Conservation (phyloP, 2,113 vertebrate genomes). For the Crocuta crocuta region DNA sequence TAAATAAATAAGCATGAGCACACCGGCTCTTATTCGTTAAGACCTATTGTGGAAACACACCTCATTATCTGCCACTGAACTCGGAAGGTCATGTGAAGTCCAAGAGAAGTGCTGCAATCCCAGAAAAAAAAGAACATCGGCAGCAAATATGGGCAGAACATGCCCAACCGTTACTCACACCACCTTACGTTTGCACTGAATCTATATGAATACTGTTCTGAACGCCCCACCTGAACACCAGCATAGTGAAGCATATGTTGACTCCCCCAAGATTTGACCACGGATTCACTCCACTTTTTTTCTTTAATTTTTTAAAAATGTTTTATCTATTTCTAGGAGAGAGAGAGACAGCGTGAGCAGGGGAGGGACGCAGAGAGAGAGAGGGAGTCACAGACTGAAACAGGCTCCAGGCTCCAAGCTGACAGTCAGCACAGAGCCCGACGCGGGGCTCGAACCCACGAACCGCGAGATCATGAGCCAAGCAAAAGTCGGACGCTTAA, state of each 20-base stretch:
- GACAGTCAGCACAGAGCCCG: no score
- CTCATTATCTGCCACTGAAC: background rate
- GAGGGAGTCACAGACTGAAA: no score
- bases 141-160: background rate
- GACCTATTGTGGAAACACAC: background rate
- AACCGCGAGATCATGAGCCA: no score
- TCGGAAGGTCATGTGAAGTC: background rate
- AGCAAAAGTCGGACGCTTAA: no score
- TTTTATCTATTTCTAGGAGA: no score
- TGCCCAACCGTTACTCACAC: background rate
- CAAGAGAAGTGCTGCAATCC: background rate
- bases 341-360: no score
- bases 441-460: no score
- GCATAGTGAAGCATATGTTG: accelerated
- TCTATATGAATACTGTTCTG: background rate
- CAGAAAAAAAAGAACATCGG: background rate
- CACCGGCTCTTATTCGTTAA: background rate
- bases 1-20: background rate
- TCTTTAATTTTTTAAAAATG: no score
- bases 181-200: background rate
- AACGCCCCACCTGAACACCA: background rate
- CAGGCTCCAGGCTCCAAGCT: no score
- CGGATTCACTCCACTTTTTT: background rate
- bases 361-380: no score
- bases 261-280: background rate